Percentiles rank a stretch among this genome's conserved stretches.
Evolutionary conservation across 2,888 invertebrate species (phyloP).

Genomic region (Platycheirus albimanus): DNA sequence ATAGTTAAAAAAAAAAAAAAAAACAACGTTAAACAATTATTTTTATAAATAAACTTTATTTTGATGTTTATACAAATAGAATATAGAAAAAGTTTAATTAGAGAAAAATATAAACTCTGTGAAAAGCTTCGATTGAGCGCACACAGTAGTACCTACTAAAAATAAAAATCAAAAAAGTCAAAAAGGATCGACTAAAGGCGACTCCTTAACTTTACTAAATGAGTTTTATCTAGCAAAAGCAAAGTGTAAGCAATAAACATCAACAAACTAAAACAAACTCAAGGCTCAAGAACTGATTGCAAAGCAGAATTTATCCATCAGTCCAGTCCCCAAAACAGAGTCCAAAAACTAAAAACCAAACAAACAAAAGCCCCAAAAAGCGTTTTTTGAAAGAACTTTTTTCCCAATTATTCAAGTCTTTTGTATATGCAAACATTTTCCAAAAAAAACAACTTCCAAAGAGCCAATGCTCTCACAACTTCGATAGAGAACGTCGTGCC

Average conservation of each 20-base stretch:
- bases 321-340: no score
- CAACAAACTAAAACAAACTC: conserved; percentile 44
- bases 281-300: conserved; percentile 48
- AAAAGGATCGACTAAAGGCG: conserved; percentile 43
- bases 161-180: no score
- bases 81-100: conserved; percentile 71
- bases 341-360: no score
- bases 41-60: conserved; percentile 71
- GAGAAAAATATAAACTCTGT: conserved; percentile 52
- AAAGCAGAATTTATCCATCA: conserved; percentile 48
- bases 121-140: conserved; percentile 65
- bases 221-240: conserved; percentile 64
- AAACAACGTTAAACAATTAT: conserved; percentile 52
- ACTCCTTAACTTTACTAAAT: conserved; percentile 63
- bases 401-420: conserved; percentile 62
- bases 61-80: conserved; percentile 76
- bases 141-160: no score
- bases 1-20: conserved; percentile 12
- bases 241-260: conserved; percentile 40
- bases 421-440: conserved; percentile 51
- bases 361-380: conserved; percentile 39
- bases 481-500: conserved; percentile 45
- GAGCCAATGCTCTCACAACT: conserved; percentile 45
- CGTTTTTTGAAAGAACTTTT: conserved; percentile 30
- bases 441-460: conserved; percentile 29